Percentiles rank a stretch among this genome's conserved stretches.
These are phyloP conservation scores for Yponomeuta cagnagella DNA, from an alignment of 2,888 invertebrate species.

Conservation along the genomic window DNA sequence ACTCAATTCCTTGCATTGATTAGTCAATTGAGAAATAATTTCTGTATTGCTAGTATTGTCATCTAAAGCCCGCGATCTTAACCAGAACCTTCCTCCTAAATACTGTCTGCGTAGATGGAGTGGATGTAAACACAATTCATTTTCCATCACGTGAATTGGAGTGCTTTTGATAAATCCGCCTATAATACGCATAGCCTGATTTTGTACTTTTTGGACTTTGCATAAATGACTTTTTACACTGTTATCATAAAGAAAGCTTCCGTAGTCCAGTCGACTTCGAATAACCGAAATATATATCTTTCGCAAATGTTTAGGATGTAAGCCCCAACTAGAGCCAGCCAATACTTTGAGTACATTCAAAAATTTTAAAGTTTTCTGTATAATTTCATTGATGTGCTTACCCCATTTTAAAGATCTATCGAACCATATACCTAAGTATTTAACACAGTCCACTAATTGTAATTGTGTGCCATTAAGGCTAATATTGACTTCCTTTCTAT, in stretches of 20 bases:
- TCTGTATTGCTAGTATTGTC: constrained; percentile 8
- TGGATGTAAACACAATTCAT: constrained; percentile 21
- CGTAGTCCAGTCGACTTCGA: too few relatives aligned
- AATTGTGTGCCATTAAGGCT: too few relatives aligned
- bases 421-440: too few relatives aligned
- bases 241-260: neutral
- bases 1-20: neutral
- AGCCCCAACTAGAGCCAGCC: too few relatives aligned
- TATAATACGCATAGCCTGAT: constrained; percentile 22
- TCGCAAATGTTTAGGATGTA: too few relatives aligned
- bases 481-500: too few relatives aligned
- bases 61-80: neutral
- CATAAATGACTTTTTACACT: constrained; percentile 17
- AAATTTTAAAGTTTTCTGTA: too few relatives aligned
- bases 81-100: constrained; percentile 16
- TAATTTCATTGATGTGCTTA: too few relatives aligned
- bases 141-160: constrained; percentile 24
- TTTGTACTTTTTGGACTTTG: constrained; percentile 25
- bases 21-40: neutral
- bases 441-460: too few relatives aligned
- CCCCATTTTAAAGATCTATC: too few relatives aligned
- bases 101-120: constrained; percentile 10
- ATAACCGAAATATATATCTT: too few relatives aligned
- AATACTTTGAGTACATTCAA: too few relatives aligned
- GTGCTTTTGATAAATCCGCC: constrained; percentile 25